Base-by-base conservation (phyloP, 2,888 invertebrate species). In the Andrena bucephala region DNA sequence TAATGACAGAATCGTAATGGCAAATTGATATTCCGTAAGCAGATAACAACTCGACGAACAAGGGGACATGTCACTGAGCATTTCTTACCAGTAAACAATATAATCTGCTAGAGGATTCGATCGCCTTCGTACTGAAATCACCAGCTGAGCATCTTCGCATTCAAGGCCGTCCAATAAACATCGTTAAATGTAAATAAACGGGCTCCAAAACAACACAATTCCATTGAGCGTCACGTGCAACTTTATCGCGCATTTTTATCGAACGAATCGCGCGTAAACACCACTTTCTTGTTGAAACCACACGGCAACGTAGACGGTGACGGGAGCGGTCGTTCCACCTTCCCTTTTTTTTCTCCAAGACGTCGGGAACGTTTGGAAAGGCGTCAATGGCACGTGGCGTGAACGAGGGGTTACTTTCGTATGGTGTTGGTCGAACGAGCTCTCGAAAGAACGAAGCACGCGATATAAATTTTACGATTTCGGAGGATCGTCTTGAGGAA, bases 351-450 rank as follows among this genome's bases (percentile, higher is more conserved):
- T 59, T 50, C 65, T 77, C 63, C 36, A 62, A 76, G 83, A 80
- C 86, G 84, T 78, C 81, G 79, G 77, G 85, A 85, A 50, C 54
- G 65, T 10, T 27, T 57, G 85, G 87, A 87, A 89, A 89, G 89
- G 89, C 89, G 92, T 92, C 90, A 90, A 90, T 89, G 92, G 91
- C 92, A 93, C 92, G 92, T 92, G 92, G 89, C 92, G 72, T 68
- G 60, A 8, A 68, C 62, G 62, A 83, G 82, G 83, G 81, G 70
- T 48, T 67, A 72, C 74, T 70, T 83, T 60, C 66, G 73, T 71
- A 79, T 52, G 85, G 85, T 79, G 83, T 82, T 75, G 85, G 80
- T 74, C 76, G 84, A 84, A 83, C 67, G 74, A 77, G 74, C 75
- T 63, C 76, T 78, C 79, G 36, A 63, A 62, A 16, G 27, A 66